Conservation (phyloP, 2,888 invertebrate genomes). For the Drosophila algonquin region DNA sequence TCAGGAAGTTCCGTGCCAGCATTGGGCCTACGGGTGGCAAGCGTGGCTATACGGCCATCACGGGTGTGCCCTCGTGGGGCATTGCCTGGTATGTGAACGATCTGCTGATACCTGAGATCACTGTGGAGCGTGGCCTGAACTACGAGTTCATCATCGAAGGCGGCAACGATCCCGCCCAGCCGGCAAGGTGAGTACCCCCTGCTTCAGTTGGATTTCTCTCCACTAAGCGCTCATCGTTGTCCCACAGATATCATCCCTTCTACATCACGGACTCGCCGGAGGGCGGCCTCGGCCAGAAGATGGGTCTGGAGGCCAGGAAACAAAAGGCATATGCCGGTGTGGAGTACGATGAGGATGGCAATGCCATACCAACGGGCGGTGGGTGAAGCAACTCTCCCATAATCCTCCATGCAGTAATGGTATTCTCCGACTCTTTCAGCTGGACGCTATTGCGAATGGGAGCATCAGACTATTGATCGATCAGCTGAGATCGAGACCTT, state of each 20-base stretch:
- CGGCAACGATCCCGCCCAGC: slow-evolving; percentile 91
- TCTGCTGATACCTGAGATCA: slow-evolving; percentile 93
- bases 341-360: slow-evolving; percentile 89
- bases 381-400: slow-evolving; percentile 38
- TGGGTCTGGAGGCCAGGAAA: slow-evolving; percentile 87
- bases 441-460: slow-evolving; percentile 95
- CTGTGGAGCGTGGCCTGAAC: slow-evolving; percentile 93
- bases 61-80: slow-evolving; percentile 93
- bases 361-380: slow-evolving; percentile 92
- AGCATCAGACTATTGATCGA: slow-evolving; percentile 90
- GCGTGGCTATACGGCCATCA: slow-evolving; percentile 91
- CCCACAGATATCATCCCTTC: slow-evolving; percentile 91
- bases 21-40: slow-evolving; percentile 94
- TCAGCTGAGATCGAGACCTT: slow-evolving; percentile 90
- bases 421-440: slow-evolving; percentile 83
- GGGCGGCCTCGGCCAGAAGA: slow-evolving; percentile 93
- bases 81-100: slow-evolving; percentile 97
- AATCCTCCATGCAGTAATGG: too few relatives aligned
- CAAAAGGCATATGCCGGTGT: slow-evolving; percentile 93
- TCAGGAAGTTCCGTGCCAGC: slow-evolving; percentile 88
- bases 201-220: neutral
- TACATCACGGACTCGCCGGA: slow-evolving; percentile 94
- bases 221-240: neutral
- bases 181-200: slow-evolving; percentile 86
- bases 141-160: slow-evolving; percentile 95